Conservation (phyloP, 2,113 vertebrate genomes). For the Microtus pennsylvanicus region DNA sequence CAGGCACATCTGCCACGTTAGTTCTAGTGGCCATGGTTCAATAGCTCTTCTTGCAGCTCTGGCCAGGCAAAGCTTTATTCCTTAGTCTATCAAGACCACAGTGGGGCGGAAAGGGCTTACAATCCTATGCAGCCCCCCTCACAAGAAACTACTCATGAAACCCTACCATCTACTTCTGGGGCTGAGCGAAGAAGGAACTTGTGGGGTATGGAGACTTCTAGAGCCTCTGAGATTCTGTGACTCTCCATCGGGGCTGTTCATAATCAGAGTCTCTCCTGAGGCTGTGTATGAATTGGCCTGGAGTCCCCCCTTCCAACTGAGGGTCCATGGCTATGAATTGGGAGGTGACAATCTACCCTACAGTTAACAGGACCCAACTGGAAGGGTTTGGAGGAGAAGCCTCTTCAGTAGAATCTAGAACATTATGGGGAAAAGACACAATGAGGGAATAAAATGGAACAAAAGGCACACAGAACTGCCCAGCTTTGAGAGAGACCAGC, state of each 20-base stretch:
- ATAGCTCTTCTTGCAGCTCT: background rate
- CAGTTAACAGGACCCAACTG: background rate
- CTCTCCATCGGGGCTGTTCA: background rate
- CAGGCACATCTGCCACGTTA: background rate
- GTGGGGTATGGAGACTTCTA: background rate
- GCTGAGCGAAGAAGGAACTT: background rate
- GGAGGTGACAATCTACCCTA: background rate
- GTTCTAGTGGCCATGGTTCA: background rate
- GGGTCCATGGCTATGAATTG: background rate
- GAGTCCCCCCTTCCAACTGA: background rate
- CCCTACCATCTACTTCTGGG: background rate
- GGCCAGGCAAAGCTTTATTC: background rate
- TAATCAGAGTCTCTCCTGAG: background rate
- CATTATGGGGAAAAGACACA: background rate
- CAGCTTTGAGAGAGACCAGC: background rate
- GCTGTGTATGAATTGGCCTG: background rate
- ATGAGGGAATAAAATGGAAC: background rate
- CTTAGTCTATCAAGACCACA: fast-evolving
- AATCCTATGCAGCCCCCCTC: background rate
- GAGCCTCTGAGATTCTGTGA: background rate
- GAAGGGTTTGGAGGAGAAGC: background rate
- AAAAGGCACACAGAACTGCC: background rate
- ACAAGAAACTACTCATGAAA: background rate
- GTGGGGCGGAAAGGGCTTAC: background rate
- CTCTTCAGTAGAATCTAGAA: background rate